Conservation (phyloP, 2,797 vertebrate genomes). For the Harpagifer antarcticus region DNA sequence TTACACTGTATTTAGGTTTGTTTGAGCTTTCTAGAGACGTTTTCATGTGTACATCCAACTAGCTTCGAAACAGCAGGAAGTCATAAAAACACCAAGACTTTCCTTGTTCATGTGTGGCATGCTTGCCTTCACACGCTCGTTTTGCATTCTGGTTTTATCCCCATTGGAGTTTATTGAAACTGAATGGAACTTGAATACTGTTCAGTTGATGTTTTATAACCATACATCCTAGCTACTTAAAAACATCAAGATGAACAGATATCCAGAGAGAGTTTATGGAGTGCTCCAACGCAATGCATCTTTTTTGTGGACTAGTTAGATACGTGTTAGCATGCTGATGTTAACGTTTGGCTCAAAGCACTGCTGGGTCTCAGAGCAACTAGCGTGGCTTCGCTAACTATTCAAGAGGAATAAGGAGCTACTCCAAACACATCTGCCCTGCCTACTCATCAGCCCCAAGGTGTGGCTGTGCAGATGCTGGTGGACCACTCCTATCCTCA, state of each 20-base stretch:
- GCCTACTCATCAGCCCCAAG: constrained; percentile 30
- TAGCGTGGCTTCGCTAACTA: neutral
- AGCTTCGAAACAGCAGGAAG: constrained; percentile 2
- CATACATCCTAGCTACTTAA: neutral
- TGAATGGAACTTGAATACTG: constrained; percentile 1
- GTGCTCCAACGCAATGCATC: neutral
- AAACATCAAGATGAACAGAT: neutral
- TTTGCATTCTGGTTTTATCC: neutral
- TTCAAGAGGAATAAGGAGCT: neutral
- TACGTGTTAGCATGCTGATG: neutral
- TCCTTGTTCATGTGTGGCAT: no score
- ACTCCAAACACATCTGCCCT: neutral
- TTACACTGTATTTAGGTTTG: neutral
- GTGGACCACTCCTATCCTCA: constrained; percentile 40
- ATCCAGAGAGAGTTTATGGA: neutral
- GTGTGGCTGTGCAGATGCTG: constrained; percentile 36
- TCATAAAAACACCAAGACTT: constrained; percentile 9
- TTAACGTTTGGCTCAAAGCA: neutral
- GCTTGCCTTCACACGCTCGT: neutral
- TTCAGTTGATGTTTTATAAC: no score
- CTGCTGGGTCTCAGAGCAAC: neutral
- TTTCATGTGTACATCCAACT: constrained; percentile 17
- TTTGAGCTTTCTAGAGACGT: neutral
- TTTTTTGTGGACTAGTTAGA: neutral
- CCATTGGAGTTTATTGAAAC: neutral